Base-by-base conservation (phyloP, 2,888 invertebrate genomes). In the Taphrorychus bicolor region DNA sequence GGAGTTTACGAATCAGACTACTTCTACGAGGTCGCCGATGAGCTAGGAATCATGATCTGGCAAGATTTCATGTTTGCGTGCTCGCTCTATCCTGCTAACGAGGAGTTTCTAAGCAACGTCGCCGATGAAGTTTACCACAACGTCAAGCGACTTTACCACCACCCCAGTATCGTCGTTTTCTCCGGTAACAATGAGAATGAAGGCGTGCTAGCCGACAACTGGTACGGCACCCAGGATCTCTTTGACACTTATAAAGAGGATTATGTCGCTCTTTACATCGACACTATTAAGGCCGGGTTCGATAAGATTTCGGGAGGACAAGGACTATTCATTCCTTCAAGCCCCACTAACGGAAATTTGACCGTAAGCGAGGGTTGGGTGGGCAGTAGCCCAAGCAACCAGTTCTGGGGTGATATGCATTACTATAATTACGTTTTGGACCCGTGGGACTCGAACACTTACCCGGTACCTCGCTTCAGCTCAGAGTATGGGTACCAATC, bases 111-210 rank as follows among this genome's bases (percentile, higher is more conserved):
- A 19, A 77, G 84, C 2, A 88, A 88, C 2, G 94, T 97, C 0
- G 81, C 83, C 53, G 79, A 82, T 4, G 98, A 99, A 85, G 86
- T 96, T 24, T 84, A 84, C 18, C 91, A 95, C 78, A 95, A 94
- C 83, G 89, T 94, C 0, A 85, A 88, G 65, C 87, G 95, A 54
- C 84, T 99, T 7, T 92, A 93, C 71, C 87, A 91, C 77, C 97
- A 98, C 81, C 87, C 98, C 0, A 94, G 93, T 56, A 87, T 98
- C 41, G 90, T 92, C 0, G 76, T 97, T 0, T 97, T 95, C 91
- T 93, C 96, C n/a, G 96, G 91, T 3, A 98, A 98, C 81, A 98
- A 98, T 80, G 98, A 98, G 83, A 98, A 98, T 78, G 98, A 98
- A 84, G 92, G 89, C 3, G 97, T 95, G 0, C 80, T 97, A 4